These are phyloP conservation scores for Diploptera punctata DNA, from an alignment of 2,888 invertebrate genomes.

Conservation along the genomic window DNA sequence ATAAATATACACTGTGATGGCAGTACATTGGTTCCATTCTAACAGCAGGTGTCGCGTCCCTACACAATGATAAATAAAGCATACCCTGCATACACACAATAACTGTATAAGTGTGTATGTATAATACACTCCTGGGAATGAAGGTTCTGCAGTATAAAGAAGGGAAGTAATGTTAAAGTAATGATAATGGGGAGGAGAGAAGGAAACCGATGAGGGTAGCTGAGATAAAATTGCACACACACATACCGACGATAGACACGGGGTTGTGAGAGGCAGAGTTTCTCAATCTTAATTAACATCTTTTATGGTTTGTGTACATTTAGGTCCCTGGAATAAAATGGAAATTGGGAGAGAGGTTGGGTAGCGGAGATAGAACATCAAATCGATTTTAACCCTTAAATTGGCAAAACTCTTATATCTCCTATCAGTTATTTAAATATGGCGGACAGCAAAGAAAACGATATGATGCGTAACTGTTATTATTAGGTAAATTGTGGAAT, in stretches of 20 bases:
- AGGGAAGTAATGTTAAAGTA: background rate
- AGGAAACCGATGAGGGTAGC: background rate
- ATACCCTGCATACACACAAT: background rate
- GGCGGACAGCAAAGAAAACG: too few species aligned
- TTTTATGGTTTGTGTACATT: slow-evolving; percentile 5
- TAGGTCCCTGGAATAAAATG: background rate
- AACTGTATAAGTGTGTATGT: background rate
- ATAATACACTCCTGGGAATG: background rate
- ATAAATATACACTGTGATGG: background rate
- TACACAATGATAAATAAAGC: background rate
- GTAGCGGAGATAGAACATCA: background rate
- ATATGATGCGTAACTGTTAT: too few species aligned
- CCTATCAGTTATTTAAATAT: too few species aligned
- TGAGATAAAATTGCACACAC: background rate
- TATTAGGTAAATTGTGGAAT: too few species aligned
- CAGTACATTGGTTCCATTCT: background rate
- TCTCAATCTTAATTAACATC: slow-evolving; percentile 10
- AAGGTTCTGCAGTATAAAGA: background rate
- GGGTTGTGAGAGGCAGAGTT: background rate
- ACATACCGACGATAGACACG: background rate
- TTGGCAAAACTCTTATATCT: too few species aligned
- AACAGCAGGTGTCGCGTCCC: background rate
- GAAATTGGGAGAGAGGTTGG: too few species aligned
- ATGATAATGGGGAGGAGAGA: background rate
- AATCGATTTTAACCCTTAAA: slow-evolving; percentile 5